phyloP scores from a whole-genome alignment of 2,113 vertebrate genomes.

The Falcunculus frontatus region DNA sequence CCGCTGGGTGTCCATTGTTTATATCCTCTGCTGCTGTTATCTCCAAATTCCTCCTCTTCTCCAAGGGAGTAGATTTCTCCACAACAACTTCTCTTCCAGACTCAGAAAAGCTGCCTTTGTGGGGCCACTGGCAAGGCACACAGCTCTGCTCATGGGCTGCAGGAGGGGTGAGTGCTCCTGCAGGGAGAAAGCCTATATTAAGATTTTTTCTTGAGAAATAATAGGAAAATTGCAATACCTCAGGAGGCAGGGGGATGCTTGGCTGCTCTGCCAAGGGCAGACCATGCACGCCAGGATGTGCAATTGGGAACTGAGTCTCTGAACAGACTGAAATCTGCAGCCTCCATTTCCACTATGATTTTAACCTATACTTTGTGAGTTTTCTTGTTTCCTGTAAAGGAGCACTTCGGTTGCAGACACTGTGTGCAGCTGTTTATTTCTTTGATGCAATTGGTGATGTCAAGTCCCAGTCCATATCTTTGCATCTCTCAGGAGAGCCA shows the following conservation, averaged over 20 bases:
- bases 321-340: background rate
- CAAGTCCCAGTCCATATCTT: background rate
- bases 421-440: conserved; percentile 16
- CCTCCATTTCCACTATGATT: background rate
- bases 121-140: background rate
- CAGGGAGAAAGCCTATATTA: background rate
- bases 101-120: background rate
- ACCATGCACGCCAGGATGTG: background rate
- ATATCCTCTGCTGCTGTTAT: conserved; percentile 15
- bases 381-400: background rate
- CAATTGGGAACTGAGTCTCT: accelerated
- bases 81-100: background rate
- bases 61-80: conserved; percentile 4
- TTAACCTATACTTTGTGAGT: background rate
- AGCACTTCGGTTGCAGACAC: background rate
- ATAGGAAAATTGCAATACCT: background rate
- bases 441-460: conserved; percentile 4
- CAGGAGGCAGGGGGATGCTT: background rate
- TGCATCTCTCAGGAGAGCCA: background rate
- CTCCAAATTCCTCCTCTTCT: conserved; percentile 30
- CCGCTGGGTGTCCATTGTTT: conserved; percentile 1
- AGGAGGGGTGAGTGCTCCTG: background rate
- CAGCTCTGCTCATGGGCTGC: background rate
- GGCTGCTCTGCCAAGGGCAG: background rate
- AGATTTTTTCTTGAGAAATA: background rate